These are phyloP conservation scores for Xenopus laevis DNA, from an alignment of 2,113 vertebrate genomes.

Conservation along the genomic window DNA sequence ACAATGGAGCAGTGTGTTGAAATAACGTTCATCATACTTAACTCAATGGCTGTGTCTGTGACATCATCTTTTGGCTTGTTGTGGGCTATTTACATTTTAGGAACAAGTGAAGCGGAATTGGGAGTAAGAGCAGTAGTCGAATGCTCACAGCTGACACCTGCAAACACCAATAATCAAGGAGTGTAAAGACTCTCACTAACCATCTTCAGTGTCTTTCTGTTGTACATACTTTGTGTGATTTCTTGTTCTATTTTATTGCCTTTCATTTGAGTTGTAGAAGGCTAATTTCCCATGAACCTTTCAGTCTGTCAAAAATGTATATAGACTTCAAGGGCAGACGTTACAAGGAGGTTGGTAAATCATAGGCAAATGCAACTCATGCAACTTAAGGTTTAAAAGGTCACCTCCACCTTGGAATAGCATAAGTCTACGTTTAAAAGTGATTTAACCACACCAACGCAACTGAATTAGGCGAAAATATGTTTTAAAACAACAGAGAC, in stretches of 20 bases:
- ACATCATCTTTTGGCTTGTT: conserved; percentile 42
- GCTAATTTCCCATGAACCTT: conserved; percentile 24
- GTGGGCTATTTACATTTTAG: conserved; percentile 36
- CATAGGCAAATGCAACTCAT: no score
- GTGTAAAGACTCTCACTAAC: conserved; percentile 17
- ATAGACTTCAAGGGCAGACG: neutral
- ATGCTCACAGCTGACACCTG: conserved; percentile 43
- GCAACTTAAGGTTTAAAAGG: no score
- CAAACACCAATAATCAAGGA: conserved; percentile 38
- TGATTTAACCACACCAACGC: neutral
- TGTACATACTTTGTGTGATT: conserved; percentile 2
- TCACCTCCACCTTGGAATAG: no score
- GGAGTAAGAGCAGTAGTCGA: conserved; percentile 16
- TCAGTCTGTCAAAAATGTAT: conserved; percentile 21
- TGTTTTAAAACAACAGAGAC: no score
- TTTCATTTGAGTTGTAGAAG: conserved; percentile 14
- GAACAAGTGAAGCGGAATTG: conserved; percentile 37
- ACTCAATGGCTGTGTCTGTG: conserved; percentile 36
- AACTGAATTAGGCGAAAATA: no score
- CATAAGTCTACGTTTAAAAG: neutral
- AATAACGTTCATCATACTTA: conserved; percentile 30
- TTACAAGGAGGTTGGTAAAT: no score
- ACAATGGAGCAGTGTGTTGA: conserved; percentile 36
- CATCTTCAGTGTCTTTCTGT: conserved; percentile 25
- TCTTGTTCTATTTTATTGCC: conserved; percentile 18